Base-by-base conservation (phyloP, 2,888 invertebrate species). In the Plagodis pulveraria region DNA sequence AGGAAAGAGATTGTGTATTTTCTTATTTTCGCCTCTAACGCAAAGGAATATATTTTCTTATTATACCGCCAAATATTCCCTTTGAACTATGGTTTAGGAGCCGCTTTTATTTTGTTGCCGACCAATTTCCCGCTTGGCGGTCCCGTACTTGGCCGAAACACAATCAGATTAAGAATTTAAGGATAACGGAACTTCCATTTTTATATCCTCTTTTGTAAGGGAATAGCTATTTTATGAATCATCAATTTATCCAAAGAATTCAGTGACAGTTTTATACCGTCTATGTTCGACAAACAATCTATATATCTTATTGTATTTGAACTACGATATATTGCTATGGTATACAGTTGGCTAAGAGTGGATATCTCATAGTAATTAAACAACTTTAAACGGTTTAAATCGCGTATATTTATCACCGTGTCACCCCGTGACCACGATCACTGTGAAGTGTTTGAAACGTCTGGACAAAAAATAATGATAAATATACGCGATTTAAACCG, bases 41-140 rank as follows among this genome's bases (percentile, higher is more conserved):
- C 59, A 58, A 66, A 63, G 65, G 63, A 69, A 69, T 69, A 67
- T 65, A 67, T 64, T 69, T 69, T 58, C 65, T 64, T 67, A 69
- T 67, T 64, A 58, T 58, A 50, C 50, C 45, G 58, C 56, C 55
- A 59, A 67, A 64, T 59, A 63, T 67, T 69, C 57, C 51, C 64
- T 69, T 69, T 69, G 69, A 69, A 69, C 67, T 67, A 67, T 65
- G 61, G 58, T 46, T 60, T 65, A 66, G 65, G 65, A 63, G 65
- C 59, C 62, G 58, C 62, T 67, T 66, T 67, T 64, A 62, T 69
- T 64, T 44, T 59, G 61, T 68, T 68, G 61, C 58, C 58, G 63
- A 63, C 63, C 66, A 68, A 68, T 68, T 68, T 66, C 57, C 62
- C 66, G 66, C 67, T 66, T 56, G 64, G 57, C 52, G 58, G 58